A percentile compares a stretch with the other conserved stretches of the same genome.
Conservation (phyloP, 92 coral and sea anemone genomes). For the Isaurus tuberculatus region DNA sequence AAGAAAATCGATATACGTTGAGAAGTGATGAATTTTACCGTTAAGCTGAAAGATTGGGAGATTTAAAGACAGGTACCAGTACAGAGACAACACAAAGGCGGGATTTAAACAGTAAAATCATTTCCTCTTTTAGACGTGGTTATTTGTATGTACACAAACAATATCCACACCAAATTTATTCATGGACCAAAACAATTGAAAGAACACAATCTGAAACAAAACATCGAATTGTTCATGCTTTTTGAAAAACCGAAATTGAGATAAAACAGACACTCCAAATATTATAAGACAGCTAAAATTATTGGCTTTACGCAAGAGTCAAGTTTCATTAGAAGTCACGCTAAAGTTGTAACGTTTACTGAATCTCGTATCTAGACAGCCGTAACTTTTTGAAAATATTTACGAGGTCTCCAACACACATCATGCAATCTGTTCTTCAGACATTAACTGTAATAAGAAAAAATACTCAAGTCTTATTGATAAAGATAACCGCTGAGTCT, state of each 20-base stretch:
- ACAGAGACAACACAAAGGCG: background rate
- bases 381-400: conserved; percentile 35
- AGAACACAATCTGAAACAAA: background rate
- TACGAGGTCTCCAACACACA: background rate
- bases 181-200: background rate
- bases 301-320: background rate
- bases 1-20: too few relatives aligned
- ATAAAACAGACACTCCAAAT: background rate
- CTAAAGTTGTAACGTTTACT: background rate
- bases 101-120: conserved; percentile 23
- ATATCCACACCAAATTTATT: conserved; percentile 19
- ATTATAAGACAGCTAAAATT: background rate
- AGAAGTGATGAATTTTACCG: background rate
- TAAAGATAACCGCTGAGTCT: background rate
- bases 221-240: background rate
- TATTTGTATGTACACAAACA: background rate
- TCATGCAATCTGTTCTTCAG: background rate
- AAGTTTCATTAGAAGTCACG: conserved; percentile 2
- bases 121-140: conserved; percentile 32
- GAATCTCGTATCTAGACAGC: conserved; percentile 40
- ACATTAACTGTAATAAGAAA: background rate
- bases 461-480: background rate
- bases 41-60: background rate
- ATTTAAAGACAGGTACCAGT: conserved; percentile 9
- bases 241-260: background rate